Conservation (phyloP, 2,888 invertebrate species). For the Drosophila peninsularis region DNA sequence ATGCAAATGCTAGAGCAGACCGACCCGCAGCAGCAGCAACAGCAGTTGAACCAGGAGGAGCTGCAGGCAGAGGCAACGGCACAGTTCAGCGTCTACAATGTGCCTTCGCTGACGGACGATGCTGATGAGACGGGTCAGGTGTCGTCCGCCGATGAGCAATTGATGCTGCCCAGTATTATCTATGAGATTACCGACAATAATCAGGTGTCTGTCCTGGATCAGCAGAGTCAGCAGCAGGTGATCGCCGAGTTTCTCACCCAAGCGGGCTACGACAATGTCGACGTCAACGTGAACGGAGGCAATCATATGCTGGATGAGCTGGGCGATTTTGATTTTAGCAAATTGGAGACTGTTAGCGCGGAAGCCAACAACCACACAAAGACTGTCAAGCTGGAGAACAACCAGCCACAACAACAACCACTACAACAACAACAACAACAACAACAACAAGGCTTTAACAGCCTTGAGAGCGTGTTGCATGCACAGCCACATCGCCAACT, state of each 20-base stretch:
- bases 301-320: conserved; percentile 59
- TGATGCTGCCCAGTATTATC: conserved; percentile 73
- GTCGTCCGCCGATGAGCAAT: conserved; percentile 60
- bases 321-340: conserved; percentile 71
- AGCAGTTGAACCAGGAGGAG: conserved; percentile 54
- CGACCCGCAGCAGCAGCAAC: conserved; percentile 54
- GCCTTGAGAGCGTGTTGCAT: conserved; percentile 24
- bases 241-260: conserved; percentile 80
- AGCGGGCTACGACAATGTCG: conserved; percentile 74
- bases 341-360: conserved; percentile 75
- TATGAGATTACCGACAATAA: conserved; percentile 79
- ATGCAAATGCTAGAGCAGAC: conserved; percentile 24
- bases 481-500: conserved; percentile 55
- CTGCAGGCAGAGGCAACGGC: conserved; percentile 47
- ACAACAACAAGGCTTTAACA: conserved; percentile 38
- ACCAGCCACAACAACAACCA: conserved; percentile 43
- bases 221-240: conserved; percentile 80
- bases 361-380: conserved; percentile 64
- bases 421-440: conserved; percentile 34
- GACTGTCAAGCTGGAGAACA: conserved; percentile 75
- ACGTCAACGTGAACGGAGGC: conserved; percentile 52
- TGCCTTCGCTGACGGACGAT: conserved; percentile 80
- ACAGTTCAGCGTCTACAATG: conserved; percentile 78
- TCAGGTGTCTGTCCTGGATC: conserved; percentile 76
- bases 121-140: conserved; percentile 12